These are phyloP conservation scores for Vulpes vulpes DNA, from an alignment of 2,113 vertebrate genomes.

Conservation along the genomic window DNA sequence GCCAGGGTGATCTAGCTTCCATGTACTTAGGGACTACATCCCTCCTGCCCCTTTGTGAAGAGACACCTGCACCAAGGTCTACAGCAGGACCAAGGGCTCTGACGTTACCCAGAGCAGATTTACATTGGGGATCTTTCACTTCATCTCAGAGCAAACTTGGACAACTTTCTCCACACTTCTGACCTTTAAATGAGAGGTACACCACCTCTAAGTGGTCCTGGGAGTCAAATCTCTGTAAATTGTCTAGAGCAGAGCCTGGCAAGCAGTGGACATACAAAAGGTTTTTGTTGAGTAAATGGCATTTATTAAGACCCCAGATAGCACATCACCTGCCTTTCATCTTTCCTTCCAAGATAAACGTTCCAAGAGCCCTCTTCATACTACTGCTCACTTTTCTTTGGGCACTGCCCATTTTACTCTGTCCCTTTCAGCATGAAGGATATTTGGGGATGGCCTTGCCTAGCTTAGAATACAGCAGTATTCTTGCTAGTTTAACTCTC, in stretches of 20 bases:
- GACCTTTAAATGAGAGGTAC: neutral
- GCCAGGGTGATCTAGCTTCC: neutral
- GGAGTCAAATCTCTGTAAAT: neutral
- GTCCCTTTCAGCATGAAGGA: neutral
- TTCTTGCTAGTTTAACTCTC: neutral
- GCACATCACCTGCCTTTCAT: neutral
- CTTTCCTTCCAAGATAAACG: neutral
- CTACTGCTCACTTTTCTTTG: neutral
- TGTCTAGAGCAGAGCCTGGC: neutral
- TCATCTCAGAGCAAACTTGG: neutral
- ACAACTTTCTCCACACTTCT: neutral
- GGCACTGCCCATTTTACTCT: neutral
- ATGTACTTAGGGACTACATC: neutral
- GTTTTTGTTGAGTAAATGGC: neutral
- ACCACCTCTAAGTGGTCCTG: neutral
- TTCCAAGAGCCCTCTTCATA: neutral
- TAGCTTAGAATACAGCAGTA: neutral
- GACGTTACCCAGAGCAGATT: neutral
- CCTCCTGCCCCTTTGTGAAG: neutral
- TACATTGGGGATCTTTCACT: neutral
- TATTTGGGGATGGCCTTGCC: neutral
- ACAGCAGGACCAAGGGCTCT: neutral
- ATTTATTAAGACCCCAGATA: neutral
- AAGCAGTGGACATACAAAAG: neutral
- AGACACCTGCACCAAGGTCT: neutral